Percentiles rank a stretch among this genome's conserved stretches.
Conservation (phyloP, 2,113 vertebrate genomes). For the Chaetura pelagica region DNA sequence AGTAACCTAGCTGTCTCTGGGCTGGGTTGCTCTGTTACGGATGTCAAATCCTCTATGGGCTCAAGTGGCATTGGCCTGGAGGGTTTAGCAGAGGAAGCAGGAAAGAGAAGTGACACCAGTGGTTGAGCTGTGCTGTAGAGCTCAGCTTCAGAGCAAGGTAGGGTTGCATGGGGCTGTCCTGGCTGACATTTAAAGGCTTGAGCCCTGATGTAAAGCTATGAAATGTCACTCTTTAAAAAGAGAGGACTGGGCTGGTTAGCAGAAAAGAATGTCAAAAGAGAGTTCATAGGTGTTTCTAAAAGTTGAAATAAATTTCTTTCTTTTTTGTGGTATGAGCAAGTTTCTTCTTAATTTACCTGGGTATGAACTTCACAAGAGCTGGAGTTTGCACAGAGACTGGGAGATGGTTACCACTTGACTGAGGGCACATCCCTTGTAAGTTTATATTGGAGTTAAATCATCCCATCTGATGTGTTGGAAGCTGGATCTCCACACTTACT, state of each 20-base stretch:
- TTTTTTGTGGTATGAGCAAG: neutral
- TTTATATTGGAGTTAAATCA: neutral
- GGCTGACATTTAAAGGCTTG: conserved; percentile 30
- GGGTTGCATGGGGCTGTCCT: neutral
- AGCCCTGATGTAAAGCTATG: conserved; percentile 30
- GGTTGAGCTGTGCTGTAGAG: neutral
- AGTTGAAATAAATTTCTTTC: conserved; percentile 33
- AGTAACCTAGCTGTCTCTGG: neutral
- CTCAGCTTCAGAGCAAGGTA: conserved; percentile 5
- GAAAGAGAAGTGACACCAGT: neutral
- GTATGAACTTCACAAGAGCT: neutral
- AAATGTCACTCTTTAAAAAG: conserved; percentile 27
- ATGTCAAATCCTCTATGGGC: neutral
- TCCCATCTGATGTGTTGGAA: neutral
- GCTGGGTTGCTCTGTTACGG: neutral
- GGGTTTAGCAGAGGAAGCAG: neutral
- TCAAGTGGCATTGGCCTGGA: neutral
- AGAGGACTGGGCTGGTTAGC: neutral
- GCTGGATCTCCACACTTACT: neutral
- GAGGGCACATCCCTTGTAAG: neutral
- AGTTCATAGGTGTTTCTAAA: conserved; percentile 10
- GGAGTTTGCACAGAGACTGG: neutral
- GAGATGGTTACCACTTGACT: neutral
- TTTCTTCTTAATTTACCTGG: conserved; percentile 36
- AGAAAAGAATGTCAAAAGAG: conserved; percentile 19